Evolutionary conservation across 2,113 vertebrate genomes (phyloP).

Genomic region (Pygoscelis antarcticus): DNA sequence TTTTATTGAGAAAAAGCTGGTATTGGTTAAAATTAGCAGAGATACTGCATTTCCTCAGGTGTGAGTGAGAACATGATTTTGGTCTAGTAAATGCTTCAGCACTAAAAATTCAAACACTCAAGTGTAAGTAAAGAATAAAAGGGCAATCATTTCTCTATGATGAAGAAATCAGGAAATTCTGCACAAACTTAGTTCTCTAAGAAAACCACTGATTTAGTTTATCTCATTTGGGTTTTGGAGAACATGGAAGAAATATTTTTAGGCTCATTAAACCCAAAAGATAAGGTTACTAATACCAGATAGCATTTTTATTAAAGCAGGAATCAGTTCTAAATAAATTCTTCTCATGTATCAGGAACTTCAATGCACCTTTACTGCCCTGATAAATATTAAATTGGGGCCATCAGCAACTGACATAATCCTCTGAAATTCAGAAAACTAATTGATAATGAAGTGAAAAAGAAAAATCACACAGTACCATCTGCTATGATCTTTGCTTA

Average conservation of each 20-base stretch:
- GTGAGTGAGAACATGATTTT: background rate
- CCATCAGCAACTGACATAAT: constrained; percentile 1
- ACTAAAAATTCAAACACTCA: background rate
- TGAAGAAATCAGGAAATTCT: background rate
- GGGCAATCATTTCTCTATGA: background rate
- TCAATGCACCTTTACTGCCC: background rate
- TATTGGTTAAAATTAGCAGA: background rate
- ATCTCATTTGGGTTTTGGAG: background rate
- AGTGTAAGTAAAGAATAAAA: background rate
- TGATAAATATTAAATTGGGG: constrained; percentile 10
- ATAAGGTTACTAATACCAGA: background rate
- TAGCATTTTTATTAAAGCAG: background rate
- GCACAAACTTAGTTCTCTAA: background rate
- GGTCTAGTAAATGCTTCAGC: background rate
- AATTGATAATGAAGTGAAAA: constrained; percentile 6
- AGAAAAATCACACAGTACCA: background rate
- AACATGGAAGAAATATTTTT: background rate
- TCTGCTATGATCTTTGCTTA: constrained; percentile 30
- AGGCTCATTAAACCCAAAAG: background rate
- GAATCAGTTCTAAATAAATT: background rate
- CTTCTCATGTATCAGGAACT: background rate
- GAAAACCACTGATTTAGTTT: background rate
- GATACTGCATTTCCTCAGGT: background rate
- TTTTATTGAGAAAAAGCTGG: background rate
- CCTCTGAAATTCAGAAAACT: constrained; percentile 24